Evolutionary conservation across 2,113 vertebrate species (phyloP).

Genomic region (Henicopernis longicauda): DNA sequence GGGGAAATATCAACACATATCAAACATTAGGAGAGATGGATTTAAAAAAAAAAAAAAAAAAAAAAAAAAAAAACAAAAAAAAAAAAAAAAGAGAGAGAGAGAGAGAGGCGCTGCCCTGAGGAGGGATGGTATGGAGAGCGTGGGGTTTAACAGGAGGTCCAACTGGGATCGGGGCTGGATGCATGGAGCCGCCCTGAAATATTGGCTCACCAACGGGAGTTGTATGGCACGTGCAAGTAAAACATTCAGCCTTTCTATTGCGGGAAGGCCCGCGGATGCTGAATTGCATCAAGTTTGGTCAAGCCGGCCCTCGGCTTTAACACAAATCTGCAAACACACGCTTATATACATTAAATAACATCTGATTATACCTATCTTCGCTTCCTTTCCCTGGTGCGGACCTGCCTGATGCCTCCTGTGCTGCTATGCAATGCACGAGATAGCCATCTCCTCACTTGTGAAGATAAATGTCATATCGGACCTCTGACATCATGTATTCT

Average conservation of each 20-base stretch:
- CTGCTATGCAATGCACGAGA: not conserved
- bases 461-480: slow-evolving; percentile 60
- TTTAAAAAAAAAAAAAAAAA: not conserved
- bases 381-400: not conserved
- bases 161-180: not conserved
- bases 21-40: not conserved
- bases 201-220: accelerated
- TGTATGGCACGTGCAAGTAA: not conserved
- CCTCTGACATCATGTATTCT: slow-evolving; percentile 62
- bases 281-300: not conserved
- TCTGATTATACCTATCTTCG: not conserved
- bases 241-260: not conserved
- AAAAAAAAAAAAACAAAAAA: not conserved
- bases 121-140: not conserved
- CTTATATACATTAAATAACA: not conserved
- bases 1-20: slow-evolving; percentile 15
- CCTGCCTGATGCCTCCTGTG: not conserved
- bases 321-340: not conserved
- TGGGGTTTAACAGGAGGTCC: not conserved
- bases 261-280: not conserved
- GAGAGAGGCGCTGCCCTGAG: not conserved
- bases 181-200: not conserved
- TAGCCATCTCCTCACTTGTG: slow-evolving; percentile 25
- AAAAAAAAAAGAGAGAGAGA: not conserved
- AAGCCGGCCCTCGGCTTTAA: not conserved